phyloP scores from a whole-genome alignment of 1,140 invertebrate genomes.

The Drosophila kepulauana region DNA sequence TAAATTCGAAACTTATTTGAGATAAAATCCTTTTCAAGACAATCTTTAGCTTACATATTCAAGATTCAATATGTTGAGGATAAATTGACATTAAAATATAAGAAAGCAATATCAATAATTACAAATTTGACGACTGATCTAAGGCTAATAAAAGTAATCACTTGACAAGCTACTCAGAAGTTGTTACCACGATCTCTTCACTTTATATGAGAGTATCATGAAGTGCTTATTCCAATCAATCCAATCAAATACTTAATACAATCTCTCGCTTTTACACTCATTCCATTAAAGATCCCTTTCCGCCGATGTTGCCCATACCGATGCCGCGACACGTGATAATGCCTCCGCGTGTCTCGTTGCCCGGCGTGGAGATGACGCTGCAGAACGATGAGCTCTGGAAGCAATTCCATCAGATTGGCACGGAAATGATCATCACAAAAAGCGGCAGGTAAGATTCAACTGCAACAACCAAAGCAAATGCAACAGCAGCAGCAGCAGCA shows the following conservation, averaged over 20 bases:
- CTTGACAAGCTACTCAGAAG: background rate
- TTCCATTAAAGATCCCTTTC: slow-evolving; percentile 72
- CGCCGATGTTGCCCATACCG: slow-evolving; percentile 73
- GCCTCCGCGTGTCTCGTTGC: slow-evolving; percentile 75
- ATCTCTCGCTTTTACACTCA: background rate
- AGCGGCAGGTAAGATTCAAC: slow-evolving; percentile 92
- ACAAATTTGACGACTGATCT: background rate
- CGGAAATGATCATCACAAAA: slow-evolving; percentile 99
- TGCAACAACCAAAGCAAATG: background rate
- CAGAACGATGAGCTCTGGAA: slow-evolving; percentile 98
- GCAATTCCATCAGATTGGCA: slow-evolving; percentile 97
- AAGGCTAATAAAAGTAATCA: background rate
- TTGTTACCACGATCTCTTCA: background rate
- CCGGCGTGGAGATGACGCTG: slow-evolving; percentile 86
- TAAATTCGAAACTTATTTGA: too few relatives aligned
- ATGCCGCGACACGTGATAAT: slow-evolving; percentile 79
- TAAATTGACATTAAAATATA: background rate
- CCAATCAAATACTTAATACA: background rate
- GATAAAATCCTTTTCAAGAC: too few relatives aligned
- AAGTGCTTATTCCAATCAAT: background rate
- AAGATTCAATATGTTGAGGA: too few relatives aligned
- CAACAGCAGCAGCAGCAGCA: background rate
- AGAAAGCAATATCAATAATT: too few relatives aligned
- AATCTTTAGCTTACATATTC: too few relatives aligned
- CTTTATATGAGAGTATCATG: background rate